Percentiles rank a stretch among this genome's conserved stretches.
These are phyloP conservation scores for Toxostoma redivivum DNA, from an alignment of 2,113 vertebrate genomes.

Conservation along the genomic window DNA sequence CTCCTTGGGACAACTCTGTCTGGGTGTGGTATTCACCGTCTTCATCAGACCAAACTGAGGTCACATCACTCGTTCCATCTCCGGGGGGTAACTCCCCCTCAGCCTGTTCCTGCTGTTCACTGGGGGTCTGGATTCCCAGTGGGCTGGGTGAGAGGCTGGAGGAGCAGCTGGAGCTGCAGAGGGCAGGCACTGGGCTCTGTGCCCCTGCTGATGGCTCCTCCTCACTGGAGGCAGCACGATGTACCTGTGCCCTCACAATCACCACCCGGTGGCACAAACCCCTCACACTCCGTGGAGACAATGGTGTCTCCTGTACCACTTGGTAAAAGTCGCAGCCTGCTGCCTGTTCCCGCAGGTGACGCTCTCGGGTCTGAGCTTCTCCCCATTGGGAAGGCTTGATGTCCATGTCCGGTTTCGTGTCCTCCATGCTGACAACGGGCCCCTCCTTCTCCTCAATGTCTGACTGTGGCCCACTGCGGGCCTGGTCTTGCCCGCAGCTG, in stretches of 20 bases:
- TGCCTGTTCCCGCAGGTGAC: fast-evolving
- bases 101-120: not conserved
- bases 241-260: not conserved
- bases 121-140: not conserved
- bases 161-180: too few species aligned
- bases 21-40: too few species aligned
- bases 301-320: fast-evolving
- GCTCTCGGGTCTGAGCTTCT: too few species aligned
- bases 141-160: not conserved
- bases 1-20: not conserved
- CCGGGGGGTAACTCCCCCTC: too few species aligned
- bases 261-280: not conserved
- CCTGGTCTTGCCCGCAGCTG: not conserved
- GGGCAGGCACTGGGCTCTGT: not conserved
- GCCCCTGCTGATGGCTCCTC: not conserved
- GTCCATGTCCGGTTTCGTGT: too few species aligned
- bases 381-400: too few species aligned
- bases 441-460: not conserved
- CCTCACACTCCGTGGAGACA: not conserved
- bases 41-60: too few species aligned
- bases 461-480: not conserved
- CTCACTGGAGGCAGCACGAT: not conserved
- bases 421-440: fast-evolving
- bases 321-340: not conserved
- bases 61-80: too few species aligned